These are phyloP conservation scores for Ceratosolen solmsi DNA, from an alignment of 1,140 invertebrate species.

Conservation along the genomic window DNA sequence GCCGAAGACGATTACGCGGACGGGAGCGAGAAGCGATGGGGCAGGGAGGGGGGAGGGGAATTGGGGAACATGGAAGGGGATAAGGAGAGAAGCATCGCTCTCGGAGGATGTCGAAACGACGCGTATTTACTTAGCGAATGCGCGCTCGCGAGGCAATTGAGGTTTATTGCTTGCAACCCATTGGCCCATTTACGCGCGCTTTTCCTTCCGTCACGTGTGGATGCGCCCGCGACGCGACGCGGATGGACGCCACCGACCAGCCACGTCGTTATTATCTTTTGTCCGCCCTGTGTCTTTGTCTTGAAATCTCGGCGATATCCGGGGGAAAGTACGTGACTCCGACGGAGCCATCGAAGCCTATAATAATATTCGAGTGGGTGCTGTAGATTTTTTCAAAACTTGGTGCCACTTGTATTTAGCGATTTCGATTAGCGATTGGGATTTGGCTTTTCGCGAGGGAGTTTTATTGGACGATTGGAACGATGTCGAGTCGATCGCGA, in stretches of 20 bases:
- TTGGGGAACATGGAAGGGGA: not conserved
- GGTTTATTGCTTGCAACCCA: slow-evolving; percentile 61
- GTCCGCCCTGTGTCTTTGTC: not conserved
- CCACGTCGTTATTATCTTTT: slow-evolving; percentile 51
- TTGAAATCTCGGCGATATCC: not conserved
- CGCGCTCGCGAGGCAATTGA: slow-evolving; percentile 53
- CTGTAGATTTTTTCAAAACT: too few relatives aligned
- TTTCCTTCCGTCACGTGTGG: slow-evolving; percentile 62
- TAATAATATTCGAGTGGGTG: not conserved
- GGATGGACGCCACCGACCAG: slow-evolving; percentile 57
- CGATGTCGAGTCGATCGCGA: too few relatives aligned
- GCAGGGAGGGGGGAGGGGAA: not conserved
- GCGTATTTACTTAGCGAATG: slow-evolving; percentile 39
- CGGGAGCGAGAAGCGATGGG: not conserved
- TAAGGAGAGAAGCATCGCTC: not conserved
- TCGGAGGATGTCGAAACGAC: slow-evolving; percentile 38
- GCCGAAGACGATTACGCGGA: not conserved
- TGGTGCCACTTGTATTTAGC: too few relatives aligned
- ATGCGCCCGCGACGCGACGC: slow-evolving; percentile 55
- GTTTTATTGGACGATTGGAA: too few relatives aligned
- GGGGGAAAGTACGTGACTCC: not conserved
- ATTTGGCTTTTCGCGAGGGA: too few relatives aligned
- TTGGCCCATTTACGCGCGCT: slow-evolving; percentile 60
- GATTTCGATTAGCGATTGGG: too few relatives aligned
- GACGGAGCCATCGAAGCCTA: not conserved